A percentile compares a stretch with the other conserved stretches of the same genome.
Conservation (phyloP, 2,113 vertebrate species). For the Corydoras maculifer region DNA sequence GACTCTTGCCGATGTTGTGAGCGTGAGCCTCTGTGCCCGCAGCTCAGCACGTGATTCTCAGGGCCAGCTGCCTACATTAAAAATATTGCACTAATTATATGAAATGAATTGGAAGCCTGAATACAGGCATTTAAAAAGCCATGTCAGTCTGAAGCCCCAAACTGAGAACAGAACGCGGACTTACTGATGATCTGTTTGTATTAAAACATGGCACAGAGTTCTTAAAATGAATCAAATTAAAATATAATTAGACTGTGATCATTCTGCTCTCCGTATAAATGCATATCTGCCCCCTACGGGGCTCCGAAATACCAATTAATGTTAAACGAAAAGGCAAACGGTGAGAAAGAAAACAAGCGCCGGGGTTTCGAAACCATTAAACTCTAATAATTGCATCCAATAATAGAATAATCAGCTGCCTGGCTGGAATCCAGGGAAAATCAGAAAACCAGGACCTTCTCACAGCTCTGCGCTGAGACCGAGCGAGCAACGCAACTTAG, state of each 20-base stretch:
- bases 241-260: not conserved
- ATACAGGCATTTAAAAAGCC: too few species aligned
- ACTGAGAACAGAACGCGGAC: too few species aligned
- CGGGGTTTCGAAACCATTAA: conserved; percentile 23
- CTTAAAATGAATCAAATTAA: too few species aligned
- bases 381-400: conserved; percentile 21
- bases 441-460: conserved; percentile 5
- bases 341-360: conserved; percentile 12
- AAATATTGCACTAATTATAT: too few species aligned
- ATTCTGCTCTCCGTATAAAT: not conserved
- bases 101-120: too few species aligned
- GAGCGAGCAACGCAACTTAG: not conserved
- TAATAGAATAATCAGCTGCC: conserved; percentile 5
- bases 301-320: not conserved
- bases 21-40: too few species aligned
- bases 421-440: conserved; percentile 18
- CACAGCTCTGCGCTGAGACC: conserved; percentile 8
- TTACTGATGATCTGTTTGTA: too few species aligned
- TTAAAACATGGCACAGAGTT: not conserved
- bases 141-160: too few species aligned
- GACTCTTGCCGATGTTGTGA: too few species aligned
- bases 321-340: conserved; percentile 13
- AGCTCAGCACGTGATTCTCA: too few species aligned
- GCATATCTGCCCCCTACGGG: not conserved
- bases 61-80: too few species aligned